These are phyloP conservation scores for Lycopodina hypogea DNA, from an alignment of 37 sponge, comb jelly and placozoan genomes.

Conservation along the genomic window DNA sequence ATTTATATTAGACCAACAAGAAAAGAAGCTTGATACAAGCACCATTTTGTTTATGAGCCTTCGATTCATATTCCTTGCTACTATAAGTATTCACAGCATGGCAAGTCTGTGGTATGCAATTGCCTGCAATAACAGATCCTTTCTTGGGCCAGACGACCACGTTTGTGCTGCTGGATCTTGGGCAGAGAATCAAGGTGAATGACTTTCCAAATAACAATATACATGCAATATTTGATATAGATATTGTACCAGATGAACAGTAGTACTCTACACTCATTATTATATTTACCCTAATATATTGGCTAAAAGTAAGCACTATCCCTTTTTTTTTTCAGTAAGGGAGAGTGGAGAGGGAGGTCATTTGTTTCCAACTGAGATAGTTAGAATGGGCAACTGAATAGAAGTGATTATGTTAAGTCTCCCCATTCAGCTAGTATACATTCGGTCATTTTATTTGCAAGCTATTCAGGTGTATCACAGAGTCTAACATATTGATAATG, in stretches of 20 bases:
- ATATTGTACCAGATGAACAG: not conserved
- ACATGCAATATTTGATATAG: not conserved
- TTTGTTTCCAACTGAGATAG: too few species aligned
- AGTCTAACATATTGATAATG: too few species aligned
- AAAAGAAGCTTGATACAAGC: slow-evolving; percentile 42
- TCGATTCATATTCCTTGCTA: slow-evolving; percentile 25
- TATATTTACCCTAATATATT: not conserved
- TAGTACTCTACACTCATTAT: not conserved
- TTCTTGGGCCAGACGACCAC: not conserved
- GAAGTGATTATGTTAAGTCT: too few species aligned
- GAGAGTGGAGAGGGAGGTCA: too few species aligned
- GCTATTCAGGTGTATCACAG: too few species aligned
- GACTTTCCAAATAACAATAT: not conserved
- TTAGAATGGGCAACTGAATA: too few species aligned
- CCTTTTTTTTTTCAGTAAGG: not conserved
- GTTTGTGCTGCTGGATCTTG: slow-evolving; percentile 27
- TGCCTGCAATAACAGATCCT: slow-evolving; percentile 41
- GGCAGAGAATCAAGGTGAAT: slow-evolving; percentile 31
- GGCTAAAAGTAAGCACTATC: not conserved
- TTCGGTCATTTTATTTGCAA: too few species aligned
- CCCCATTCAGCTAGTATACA: too few species aligned
- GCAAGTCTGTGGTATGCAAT: slow-evolving; percentile 54
- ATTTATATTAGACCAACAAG: slow-evolving; percentile 16
- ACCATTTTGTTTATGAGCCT: slow-evolving; percentile 41
- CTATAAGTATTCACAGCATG: slow-evolving; percentile 40